Conservation (phyloP, 2,113 vertebrate species). For the Ochotona princeps region DNA sequence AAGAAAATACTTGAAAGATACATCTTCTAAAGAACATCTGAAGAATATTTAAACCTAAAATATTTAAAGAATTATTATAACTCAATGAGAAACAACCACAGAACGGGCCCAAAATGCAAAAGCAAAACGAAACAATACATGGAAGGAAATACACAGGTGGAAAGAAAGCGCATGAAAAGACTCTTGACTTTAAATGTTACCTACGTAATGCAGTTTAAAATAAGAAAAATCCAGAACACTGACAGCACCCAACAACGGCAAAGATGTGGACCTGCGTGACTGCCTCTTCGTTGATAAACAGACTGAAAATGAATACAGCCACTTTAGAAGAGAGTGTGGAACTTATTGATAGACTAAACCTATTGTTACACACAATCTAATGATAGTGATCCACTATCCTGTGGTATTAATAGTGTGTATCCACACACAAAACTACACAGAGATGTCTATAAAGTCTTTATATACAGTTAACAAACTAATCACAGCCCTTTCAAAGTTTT, state of each 20-base stretch:
- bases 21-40: neutral
- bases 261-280: neutral
- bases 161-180: neutral
- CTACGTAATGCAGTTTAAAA: neutral
- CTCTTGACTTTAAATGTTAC: neutral
- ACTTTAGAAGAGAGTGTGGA: neutral
- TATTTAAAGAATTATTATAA: neutral
- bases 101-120: too few relatives aligned
- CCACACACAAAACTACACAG: neutral
- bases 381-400: neutral
- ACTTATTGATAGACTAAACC: neutral
- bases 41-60: neutral
- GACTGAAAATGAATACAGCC: neutral
- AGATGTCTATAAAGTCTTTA: neutral
- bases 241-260: fast-evolving
- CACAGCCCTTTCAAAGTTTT: neutral
- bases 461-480: neutral
- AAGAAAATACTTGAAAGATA: neutral
- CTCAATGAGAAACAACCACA: neutral
- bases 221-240: neutral
- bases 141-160: neutral
- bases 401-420: neutral
- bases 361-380: neutral
- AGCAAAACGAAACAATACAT: too few relatives aligned
- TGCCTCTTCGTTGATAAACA: neutral